Conservation (phyloP, 1,140 invertebrate species). For the Ladona fulva region DNA sequence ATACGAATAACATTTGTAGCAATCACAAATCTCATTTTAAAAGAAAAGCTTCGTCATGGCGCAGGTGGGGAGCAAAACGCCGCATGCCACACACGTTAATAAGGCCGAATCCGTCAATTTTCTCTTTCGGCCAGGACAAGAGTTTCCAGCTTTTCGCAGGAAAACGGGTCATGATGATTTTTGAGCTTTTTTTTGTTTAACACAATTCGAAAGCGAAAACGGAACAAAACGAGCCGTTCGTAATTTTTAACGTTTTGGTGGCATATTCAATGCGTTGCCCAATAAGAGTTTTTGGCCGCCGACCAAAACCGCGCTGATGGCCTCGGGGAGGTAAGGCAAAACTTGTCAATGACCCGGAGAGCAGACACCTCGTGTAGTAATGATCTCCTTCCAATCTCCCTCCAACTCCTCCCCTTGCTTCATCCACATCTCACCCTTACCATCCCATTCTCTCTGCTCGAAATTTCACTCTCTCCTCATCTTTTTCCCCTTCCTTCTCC, state of each 20-base stretch:
- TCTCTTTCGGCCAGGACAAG: no score
- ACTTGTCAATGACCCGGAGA: constrained; percentile 3
- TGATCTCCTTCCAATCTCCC: not conserved
- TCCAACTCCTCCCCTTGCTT: not conserved
- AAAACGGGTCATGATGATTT: no score
- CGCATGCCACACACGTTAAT: no score
- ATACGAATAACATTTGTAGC: no score
- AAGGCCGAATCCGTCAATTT: no score
- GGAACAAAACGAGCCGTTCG: not conserved
- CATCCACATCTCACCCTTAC: not conserved
- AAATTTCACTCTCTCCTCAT: not conserved
- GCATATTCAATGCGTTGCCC: not conserved
- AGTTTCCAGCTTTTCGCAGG: no score
- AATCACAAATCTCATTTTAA: no score
- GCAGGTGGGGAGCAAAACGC: no score
- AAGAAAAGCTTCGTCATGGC: no score
- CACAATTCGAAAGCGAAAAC: no score
- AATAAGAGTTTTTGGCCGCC: not conserved
- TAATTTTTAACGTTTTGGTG: not conserved
- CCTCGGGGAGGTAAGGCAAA: not conserved
- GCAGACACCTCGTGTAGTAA: not conserved
- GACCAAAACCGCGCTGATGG: not conserved
- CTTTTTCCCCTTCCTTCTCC: not conserved
- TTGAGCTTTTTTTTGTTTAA: no score
- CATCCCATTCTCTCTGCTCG: no score